These are phyloP conservation scores for Micromys minutus DNA, from an alignment of 2,113 vertebrate genomes.

Conservation along the genomic window DNA sequence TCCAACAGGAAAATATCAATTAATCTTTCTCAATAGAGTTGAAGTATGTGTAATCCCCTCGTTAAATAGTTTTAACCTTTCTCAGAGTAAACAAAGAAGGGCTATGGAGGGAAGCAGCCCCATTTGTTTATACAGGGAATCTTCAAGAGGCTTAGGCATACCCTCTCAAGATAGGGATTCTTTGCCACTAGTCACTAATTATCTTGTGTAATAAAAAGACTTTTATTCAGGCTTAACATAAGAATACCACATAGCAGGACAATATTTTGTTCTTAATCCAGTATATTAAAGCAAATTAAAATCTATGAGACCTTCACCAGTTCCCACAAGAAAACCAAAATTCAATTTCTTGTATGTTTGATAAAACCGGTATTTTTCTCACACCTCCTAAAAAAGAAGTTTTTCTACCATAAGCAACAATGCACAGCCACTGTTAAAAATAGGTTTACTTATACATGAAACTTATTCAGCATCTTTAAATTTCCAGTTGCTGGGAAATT, in stretches of 20 bases:
- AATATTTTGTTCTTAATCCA: constrained; percentile 72
- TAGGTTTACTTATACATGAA: constrained; percentile 32
- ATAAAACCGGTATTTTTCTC: constrained; percentile 24
- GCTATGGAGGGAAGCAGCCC: constrained; percentile 91
- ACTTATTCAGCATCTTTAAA: constrained; percentile 45
- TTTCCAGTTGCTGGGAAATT: constrained; percentile 66
- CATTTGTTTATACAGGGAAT: constrained; percentile 92
- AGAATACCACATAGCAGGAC: constrained; percentile 70
- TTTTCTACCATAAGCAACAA: constrained; percentile 19
- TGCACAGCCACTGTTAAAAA: not conserved
- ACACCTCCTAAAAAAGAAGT: constrained; percentile 32
- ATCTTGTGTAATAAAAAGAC: constrained; percentile 87
- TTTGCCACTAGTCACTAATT: constrained; percentile 91
- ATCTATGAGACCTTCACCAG: not conserved
- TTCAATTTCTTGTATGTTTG: constrained; percentile 8
- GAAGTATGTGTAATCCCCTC: constrained; percentile 95
- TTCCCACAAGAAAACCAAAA: not conserved
- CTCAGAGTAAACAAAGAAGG: constrained; percentile 91
- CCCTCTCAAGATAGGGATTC: constrained; percentile 89
- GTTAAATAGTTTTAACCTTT: constrained; percentile 93
- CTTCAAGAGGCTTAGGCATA: constrained; percentile 93
- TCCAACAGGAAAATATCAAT: constrained; percentile 96
- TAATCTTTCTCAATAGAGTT: constrained; percentile 92
- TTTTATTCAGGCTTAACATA: constrained; percentile 77
- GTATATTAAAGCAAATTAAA: constrained; percentile 45